Evolutionary conservation across 2,797 vertebrate species (phyloP).

Genomic region (Artibeus lituratus): DNA sequence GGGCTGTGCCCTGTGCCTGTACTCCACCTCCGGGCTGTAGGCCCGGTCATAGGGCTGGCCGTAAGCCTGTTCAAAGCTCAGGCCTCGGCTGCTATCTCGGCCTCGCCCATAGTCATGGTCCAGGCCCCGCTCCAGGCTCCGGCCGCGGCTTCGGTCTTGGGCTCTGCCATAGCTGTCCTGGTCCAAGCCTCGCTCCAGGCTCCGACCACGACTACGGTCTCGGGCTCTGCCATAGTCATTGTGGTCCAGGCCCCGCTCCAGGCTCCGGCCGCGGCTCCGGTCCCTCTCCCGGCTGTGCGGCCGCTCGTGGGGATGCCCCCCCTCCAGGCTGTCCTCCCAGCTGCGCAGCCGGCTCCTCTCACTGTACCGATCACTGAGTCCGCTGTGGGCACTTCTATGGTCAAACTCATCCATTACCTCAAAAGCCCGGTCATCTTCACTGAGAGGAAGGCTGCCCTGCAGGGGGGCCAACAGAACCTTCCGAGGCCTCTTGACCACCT

Average conservation of each 20-base stretch:
- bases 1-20: constrained; percentile 75
- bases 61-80: constrained; percentile 81
- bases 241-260: constrained; percentile 85
- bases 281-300: constrained; percentile 67
- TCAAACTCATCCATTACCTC: constrained; percentile 91
- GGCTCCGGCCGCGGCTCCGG: constrained; percentile 74
- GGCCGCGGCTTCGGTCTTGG: constrained; percentile 61
- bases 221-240: constrained; percentile 61
- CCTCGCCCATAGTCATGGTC: constrained; percentile 84
- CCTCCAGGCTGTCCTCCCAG: constrained; percentile 83
- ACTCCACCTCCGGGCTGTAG: constrained; percentile 82
- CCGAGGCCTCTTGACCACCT: constrained; percentile 95
- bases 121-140: constrained; percentile 82
- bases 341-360: constrained; percentile 67
- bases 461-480: constrained; percentile 85
- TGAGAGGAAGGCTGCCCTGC: constrained; percentile 85
- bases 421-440: constrained; percentile 86
- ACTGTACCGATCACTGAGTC: constrained; percentile 80
- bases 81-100: constrained; percentile 84
- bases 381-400: constrained; percentile 88
- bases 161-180: constrained; percentile 23
- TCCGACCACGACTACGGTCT: constrained; percentile 69
- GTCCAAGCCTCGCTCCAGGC: constrained; percentile 82
- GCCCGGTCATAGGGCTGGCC: constrained; percentile 80
- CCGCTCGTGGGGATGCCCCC: constrained; percentile 74